Conservation (phyloP, 1,140 invertebrate genomes). For the Drosophila baimaii region DNA sequence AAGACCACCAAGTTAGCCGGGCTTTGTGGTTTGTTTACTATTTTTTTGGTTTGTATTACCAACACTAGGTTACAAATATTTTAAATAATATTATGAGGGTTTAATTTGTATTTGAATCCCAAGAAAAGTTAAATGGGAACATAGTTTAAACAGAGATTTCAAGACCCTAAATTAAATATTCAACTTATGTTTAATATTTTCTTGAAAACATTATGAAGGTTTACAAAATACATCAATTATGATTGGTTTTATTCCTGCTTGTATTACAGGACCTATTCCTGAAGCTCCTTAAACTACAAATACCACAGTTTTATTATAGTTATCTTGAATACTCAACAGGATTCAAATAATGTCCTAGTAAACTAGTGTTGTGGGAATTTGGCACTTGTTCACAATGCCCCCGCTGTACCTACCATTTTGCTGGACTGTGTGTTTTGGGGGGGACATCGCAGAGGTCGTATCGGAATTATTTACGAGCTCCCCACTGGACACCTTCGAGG, state of each 20-base stretch:
- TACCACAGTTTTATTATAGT: not conserved
- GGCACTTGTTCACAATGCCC: not conserved
- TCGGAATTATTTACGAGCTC: conserved; percentile 59
- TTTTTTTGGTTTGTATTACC: not conserved
- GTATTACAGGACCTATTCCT: not conserved
- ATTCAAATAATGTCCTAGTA: not conserved
- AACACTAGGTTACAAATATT: conserved; percentile 8
- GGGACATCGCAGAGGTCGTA: conserved; percentile 19
- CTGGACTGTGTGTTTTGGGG: conserved; percentile 12
- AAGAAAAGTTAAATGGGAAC: too few relatives aligned
- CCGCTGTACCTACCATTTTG: conserved; percentile 52
- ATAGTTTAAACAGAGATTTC: too few relatives aligned
- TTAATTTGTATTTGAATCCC: too few relatives aligned
- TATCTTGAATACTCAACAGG: not conserved
- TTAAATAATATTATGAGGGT: too few relatives aligned
- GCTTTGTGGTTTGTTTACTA: not conserved
- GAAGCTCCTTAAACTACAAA: too few relatives aligned
- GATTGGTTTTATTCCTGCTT: too few relatives aligned
- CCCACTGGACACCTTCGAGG: conserved; percentile 32
- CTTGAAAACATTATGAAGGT: too few relatives aligned
- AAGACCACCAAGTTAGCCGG: conserved; percentile 6
- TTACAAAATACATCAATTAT: too few relatives aligned
- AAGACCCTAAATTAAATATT: too few relatives aligned
- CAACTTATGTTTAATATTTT: too few relatives aligned
- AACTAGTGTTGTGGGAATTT: conserved; percentile 22